A percentile compares a stretch with the other conserved stretches of the same genome.
Conservation (phyloP, 2,888 invertebrate species). For the Pelosia muscerda region DNA sequence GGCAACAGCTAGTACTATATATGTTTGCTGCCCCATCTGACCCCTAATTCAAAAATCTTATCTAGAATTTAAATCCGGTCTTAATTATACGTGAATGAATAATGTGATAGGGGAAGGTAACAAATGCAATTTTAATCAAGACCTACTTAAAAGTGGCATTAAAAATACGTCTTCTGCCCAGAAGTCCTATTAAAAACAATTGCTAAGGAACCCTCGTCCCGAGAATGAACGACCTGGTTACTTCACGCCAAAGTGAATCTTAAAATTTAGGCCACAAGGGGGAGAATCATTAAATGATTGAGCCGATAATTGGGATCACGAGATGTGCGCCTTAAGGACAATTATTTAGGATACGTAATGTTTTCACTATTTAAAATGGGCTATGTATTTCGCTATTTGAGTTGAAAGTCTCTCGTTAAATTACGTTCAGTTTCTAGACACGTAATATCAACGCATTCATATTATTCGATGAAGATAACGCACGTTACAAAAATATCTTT, state of each 20-base stretch:
- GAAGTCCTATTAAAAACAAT: slow-evolving; percentile 58
- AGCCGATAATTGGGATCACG: slow-evolving; percentile 37
- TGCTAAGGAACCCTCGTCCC: slow-evolving; percentile 46
- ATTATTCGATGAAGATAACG: no score
- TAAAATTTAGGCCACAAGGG: slow-evolving; percentile 21
- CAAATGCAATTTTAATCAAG: slow-evolving; percentile 42
- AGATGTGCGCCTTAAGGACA: slow-evolving; percentile 27
- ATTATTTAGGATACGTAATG: slow-evolving; percentile 22
- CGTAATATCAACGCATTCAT: neutral
- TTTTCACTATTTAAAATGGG: slow-evolving; percentile 13
- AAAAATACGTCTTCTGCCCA: slow-evolving; percentile 48
- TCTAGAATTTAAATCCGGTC: neutral
- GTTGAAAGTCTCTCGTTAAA: neutral
- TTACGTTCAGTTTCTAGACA: no score
- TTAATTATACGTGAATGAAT: slow-evolving; percentile 13
- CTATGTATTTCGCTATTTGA: neutral
- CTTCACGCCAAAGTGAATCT: slow-evolving; percentile 23
- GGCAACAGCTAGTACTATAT: no score
- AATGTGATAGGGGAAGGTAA: slow-evolving; percentile 20
- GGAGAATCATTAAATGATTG: slow-evolving; percentile 33
- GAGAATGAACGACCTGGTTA: slow-evolving; percentile 34
- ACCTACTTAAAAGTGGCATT: slow-evolving; percentile 32
- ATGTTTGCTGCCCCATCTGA: neutral
- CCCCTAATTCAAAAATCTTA: neutral
- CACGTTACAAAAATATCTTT: neutral